Base-by-base conservation (phyloP, 2,113 vertebrate genomes). In the Rhinolophus sinicus region DNA sequence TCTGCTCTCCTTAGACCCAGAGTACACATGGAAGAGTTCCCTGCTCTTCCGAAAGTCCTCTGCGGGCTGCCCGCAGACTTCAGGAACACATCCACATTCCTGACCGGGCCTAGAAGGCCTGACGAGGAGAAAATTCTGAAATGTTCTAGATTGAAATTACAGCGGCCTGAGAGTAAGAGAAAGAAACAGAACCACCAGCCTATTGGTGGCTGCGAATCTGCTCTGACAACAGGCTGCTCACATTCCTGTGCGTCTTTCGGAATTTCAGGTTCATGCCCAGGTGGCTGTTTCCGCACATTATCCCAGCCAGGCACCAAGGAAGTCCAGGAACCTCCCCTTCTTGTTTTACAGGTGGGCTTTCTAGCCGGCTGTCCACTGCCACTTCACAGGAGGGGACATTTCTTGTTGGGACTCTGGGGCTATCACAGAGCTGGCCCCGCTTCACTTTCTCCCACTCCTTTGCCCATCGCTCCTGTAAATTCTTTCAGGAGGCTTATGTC, bases 21-120 rank as follows among this genome's bases (percentile, higher is more conserved):
- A 52, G 6, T 1, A 33, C 5, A 9, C 22, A 1, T 1, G 28
- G 38, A 9, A 80, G 18, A 11, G 12, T 1, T 22, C 12, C 18
- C 18, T 85, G 52, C 40, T 47, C 58, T 75, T 33, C 85, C n/a
- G 21, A 40, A 73, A 78, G 58, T 35, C 24, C 13, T 13, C 8
- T 24, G 24, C n/a, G 70, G 44, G 24, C 40, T 6, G 35, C 24
- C 33, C 9, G 4, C 2, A n/a, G 18, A 60, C n/a, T 19, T 72
- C 35, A 54, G 50, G 35, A 78, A 44, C 22, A 91, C 65, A 69
- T 35, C 35, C n/a, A 22, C 14, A 0, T 52, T 14, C 56, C 58
- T 76, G 5, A 58, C 44, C 35, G 40, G 26, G n/a, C 18, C 60
- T 11, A n/a, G 0, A 58, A 95, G 33, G 22, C 58, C 35, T 11